phyloP scores from a whole-genome alignment of 1,140 invertebrate genomes.

The Stegodyphus mimosarum region DNA sequence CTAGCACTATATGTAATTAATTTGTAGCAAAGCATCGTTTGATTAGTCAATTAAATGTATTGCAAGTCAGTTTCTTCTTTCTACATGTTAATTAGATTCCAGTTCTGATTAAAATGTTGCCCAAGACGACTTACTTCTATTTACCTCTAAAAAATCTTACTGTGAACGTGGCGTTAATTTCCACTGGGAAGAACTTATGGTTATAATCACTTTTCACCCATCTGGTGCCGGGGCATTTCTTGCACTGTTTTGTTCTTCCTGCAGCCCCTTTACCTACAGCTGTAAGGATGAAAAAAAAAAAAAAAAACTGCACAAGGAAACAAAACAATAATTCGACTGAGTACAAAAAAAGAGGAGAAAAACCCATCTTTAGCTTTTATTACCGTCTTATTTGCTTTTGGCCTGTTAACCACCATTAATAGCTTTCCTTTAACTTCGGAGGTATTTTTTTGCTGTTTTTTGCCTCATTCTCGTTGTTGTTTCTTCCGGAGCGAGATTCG shows the following conservation, averaged over 20 bases:
- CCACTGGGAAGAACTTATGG: slow-evolving; percentile 44
- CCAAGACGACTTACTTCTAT: background rate
- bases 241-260: background rate
- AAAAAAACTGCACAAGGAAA: slow-evolving; percentile 17
- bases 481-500: background rate
- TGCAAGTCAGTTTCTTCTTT: no score
- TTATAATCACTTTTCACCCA: slow-evolving; percentile 52
- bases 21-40: no score
- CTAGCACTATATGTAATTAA: no score
- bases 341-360: slow-evolving; percentile 31
- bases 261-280: background rate
- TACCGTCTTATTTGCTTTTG: slow-evolving; percentile 50
- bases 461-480: background rate
- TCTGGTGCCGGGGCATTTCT: slow-evolving; percentile 28
- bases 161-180: slow-evolving; percentile 45
- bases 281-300: background rate
- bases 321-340: slow-evolving; percentile 16
- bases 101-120: no score
- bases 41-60: no score
- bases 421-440: slow-evolving; percentile 24
- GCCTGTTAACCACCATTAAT: slow-evolving; percentile 48
- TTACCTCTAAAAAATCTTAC: background rate
- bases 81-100: no score
- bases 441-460: slow-evolving; percentile 16
- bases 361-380: slow-evolving; percentile 47